Evolutionary conservation across 2,113 vertebrate species (phyloP).

Genomic region (Antechinus flavipes): DNA sequence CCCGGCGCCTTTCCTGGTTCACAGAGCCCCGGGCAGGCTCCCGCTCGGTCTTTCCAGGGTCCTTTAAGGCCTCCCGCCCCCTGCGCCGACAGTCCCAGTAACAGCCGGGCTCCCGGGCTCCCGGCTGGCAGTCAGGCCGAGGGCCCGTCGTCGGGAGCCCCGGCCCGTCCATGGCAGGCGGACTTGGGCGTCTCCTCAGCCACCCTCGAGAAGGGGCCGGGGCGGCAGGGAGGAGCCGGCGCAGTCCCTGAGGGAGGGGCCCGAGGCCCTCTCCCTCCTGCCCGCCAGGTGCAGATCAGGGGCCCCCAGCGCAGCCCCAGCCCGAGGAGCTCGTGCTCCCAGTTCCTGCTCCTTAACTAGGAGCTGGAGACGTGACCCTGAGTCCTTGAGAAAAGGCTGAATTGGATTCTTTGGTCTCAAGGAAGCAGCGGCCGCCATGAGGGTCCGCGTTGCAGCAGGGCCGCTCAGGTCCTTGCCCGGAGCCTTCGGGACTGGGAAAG

Average conservation of each 20-base stretch:
- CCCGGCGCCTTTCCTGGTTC: too few relatives aligned
- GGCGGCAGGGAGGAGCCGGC: too few relatives aligned
- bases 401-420: background rate
- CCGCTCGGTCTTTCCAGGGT: background rate
- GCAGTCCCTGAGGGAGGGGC: too few relatives aligned
- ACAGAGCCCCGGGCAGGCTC: too few relatives aligned
- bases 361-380: background rate
- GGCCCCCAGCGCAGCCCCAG: too few relatives aligned
- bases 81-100: background rate
- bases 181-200: background rate
- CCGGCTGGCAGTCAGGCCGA: too few relatives aligned
- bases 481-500: background rate
- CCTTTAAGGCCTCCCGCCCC: background rate
- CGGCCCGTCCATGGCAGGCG: too few relatives aligned
- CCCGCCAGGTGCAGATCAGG: background rate
- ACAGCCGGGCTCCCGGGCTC: background rate
- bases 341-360: background rate
- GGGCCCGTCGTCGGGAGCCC: background rate
- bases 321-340: too few relatives aligned
- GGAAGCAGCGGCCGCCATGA: too few relatives aligned
- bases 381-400: background rate
- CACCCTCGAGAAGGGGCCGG: background rate
- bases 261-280: background rate
- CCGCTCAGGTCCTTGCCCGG: background rate
- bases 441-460: too few relatives aligned